Evolutionary conservation across 1,140 invertebrate genomes (phyloP).

Genomic region (Heliconius congener): DNA sequence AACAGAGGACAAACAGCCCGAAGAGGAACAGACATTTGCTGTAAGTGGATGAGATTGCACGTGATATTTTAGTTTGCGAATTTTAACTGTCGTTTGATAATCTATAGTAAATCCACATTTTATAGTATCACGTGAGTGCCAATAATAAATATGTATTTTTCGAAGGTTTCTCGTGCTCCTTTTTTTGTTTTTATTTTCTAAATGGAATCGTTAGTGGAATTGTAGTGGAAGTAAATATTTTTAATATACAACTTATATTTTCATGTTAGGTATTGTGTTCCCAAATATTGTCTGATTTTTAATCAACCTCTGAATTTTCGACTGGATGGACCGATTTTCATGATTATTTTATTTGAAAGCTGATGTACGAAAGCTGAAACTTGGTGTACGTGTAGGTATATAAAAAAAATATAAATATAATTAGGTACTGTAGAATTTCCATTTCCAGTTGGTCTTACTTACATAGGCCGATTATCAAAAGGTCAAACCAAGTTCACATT

Average conservation of each 20-base stretch:
- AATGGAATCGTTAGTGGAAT: neutral
- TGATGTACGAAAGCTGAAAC: too few species aligned
- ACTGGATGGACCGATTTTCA: too few species aligned
- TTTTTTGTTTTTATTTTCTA: neutral
- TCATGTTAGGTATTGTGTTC: too few species aligned
- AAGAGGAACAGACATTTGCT: conserved; percentile 58
- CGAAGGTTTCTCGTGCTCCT: neutral
- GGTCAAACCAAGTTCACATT: neutral
- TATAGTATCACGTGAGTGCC: neutral
- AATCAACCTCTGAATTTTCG: too few species aligned
- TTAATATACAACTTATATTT: neutral
- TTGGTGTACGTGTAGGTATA: too few species aligned
- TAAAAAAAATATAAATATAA: too few species aligned
- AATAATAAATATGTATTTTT: neutral
- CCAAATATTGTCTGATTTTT: too few species aligned
- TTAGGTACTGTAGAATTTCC: too few species aligned
- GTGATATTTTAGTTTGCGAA: conserved; percentile 12
- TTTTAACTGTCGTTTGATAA: neutral
- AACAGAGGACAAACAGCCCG: conserved; percentile 42
- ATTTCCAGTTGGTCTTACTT: neutral
- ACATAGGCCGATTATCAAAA: neutral
- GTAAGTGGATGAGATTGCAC: conserved; percentile 55
- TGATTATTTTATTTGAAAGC: too few species aligned
- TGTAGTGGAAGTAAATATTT: neutral
- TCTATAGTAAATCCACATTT: neutral